phyloP scores from a whole-genome alignment of 1,140 invertebrate genomes.

The Gonatopus flavifemur region DNA sequence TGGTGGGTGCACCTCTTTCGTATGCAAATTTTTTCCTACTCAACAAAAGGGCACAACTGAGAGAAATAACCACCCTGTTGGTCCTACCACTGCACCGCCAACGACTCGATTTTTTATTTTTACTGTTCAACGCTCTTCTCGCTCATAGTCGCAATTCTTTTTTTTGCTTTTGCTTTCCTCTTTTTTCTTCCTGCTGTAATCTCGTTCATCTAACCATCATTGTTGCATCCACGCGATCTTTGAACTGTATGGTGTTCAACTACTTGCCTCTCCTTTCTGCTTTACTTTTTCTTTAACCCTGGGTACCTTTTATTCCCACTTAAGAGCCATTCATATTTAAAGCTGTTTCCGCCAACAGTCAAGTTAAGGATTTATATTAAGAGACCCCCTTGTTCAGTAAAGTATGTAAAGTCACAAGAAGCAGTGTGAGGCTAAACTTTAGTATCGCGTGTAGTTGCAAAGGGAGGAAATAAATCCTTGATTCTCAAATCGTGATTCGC shows the following conservation, averaged over 20 bases:
- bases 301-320: constrained; percentile 42
- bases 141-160: constrained; percentile 1
- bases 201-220: constrained; percentile 4
- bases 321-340: constrained; percentile 49
- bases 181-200: constrained; percentile 19
- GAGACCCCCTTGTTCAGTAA: constrained; percentile 19
- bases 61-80: constrained; percentile 28
- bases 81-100: constrained; percentile 4
- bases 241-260: neutral
- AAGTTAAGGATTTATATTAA: constrained; percentile 40
- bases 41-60: constrained; percentile 41
- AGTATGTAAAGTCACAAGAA: constrained; percentile 23
- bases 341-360: constrained; percentile 30
- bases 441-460: neutral
- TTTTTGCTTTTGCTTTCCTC: constrained; percentile 12
- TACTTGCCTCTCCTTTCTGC: neutral
- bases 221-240: constrained; percentile 8
- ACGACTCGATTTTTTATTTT: constrained; percentile 39
- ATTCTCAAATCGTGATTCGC: neutral
- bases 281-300: neutral
- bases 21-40: constrained; percentile 41
- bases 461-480: neutral
- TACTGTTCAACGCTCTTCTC: constrained; percentile 28
- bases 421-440: neutral
- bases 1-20: constrained; percentile 31